Evolutionary conservation across 2,888 invertebrate genomes (phyloP).

Genomic region (Matsumyia berberina): DNA sequence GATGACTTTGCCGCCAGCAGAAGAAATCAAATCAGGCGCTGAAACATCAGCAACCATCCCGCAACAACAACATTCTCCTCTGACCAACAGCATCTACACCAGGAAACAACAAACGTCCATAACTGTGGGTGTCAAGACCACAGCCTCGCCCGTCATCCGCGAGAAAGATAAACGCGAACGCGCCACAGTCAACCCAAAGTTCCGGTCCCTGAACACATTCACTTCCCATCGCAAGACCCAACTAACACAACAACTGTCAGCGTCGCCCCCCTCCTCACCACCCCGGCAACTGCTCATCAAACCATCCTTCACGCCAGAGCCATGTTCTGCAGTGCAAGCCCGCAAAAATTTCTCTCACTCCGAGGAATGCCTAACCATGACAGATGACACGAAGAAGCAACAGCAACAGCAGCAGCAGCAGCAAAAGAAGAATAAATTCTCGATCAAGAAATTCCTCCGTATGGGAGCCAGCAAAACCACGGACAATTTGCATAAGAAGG

Average conservation of each 20-base stretch:
- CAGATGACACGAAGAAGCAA: slow-evolving; percentile 80
- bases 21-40: slow-evolving; percentile 39
- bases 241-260: slow-evolving; percentile 81
- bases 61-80: slow-evolving; percentile 44
- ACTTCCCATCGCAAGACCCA: slow-evolving; percentile 81
- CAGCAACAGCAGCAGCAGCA: slow-evolving; percentile 79
- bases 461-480: slow-evolving; percentile 90
- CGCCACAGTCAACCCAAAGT: slow-evolving; percentile 87
- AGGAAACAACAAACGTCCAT: slow-evolving; percentile 77
- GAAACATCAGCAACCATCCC: slow-evolving; percentile 22
- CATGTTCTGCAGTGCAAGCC: slow-evolving; percentile 86
- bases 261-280: slow-evolving; percentile 81
- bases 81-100: slow-evolving; percentile 76
- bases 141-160: slow-evolving; percentile 89
- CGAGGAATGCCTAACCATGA: slow-evolving; percentile 87
- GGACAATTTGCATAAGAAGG: slow-evolving; percentile 83
- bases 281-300: slow-evolving; percentile 79
- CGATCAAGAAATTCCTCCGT: slow-evolving; percentile 92
- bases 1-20: background rate
- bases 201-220: slow-evolving; percentile 85
- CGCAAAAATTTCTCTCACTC: slow-evolving; percentile 89
- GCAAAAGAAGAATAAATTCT: slow-evolving; percentile 91
- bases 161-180: slow-evolving; percentile 91
- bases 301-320: slow-evolving; percentile 86
- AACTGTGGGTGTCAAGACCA: slow-evolving; percentile 84